Evolutionary conservation across 1,140 invertebrate genomes (phyloP), one percentile per base, ranked within the genome.

Genomic region (Idris sp.): DNA sequence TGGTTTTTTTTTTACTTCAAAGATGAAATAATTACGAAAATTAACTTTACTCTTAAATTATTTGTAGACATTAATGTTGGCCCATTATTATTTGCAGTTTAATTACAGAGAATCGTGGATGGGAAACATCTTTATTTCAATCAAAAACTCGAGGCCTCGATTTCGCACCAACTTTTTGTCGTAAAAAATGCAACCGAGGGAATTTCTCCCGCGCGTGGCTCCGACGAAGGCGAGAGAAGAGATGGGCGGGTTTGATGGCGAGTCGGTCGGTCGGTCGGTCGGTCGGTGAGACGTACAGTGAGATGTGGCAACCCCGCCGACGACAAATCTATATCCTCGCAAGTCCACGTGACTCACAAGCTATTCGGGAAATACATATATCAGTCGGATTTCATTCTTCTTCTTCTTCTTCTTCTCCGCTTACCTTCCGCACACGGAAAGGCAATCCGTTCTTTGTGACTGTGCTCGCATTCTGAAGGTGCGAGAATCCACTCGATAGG

Each of bases 291-390:
- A 18, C 26, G 43, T 30, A 25, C 33, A 49, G 38, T 13, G 41
- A 69, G 30, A 74, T 40, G 46, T 74, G 79, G 81, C 81, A 82
- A 83, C 80, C 49, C 53, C 40, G 79, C 76, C 64, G 19, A 51
- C 59, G 58, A 78, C 74, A 75, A 76, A 83, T 82, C 81, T 79
- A 82, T 82, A 81, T 81, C 79, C 76, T 69, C 56, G 44, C 48
- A n/a, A 61, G 59, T 76, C 75, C 81, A 83, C 81, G 79, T 83
- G 81, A 83, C 77, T 79, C 73, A 71, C 76, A 65, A 61, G 69
- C 72, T 71, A 74, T 78, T 80, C 80, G 68, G 68, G 64, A 74
- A 76, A 78, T 71, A 62, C 71, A 69, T 53, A 59, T 43, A 80
- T 78, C 73, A 75, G 75, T 56, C 77, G 53, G 73, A 81, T 76